Evolutionary conservation across 2,113 vertebrate genomes (phyloP).

Genomic region (Oreochromis niloticus): DNA sequence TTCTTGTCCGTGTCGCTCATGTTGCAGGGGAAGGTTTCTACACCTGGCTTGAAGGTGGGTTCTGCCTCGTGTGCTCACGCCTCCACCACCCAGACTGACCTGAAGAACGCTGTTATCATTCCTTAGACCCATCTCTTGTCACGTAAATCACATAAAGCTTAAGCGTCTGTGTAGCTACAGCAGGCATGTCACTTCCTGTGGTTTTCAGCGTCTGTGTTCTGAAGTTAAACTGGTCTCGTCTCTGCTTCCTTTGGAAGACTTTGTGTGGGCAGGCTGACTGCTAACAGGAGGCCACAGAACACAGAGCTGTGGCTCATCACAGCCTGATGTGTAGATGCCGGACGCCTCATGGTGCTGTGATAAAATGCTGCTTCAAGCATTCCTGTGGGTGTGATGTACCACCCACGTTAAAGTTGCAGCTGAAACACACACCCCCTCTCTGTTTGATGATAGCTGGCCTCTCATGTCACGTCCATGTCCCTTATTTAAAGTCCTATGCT

Average conservation of each 20-base stretch:
- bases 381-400: neutral
- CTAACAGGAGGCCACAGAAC: neutral
- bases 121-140: neutral
- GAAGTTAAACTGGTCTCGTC: neutral
- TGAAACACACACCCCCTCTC: neutral
- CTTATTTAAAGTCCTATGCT: neutral
- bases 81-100: neutral
- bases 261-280: neutral
- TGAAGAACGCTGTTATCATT: neutral
- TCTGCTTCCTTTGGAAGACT: neutral
- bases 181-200: neutral
- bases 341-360: neutral
- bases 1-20: neutral
- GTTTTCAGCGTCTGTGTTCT: neutral
- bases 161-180: neutral
- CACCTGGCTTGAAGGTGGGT: slow-evolving; percentile 93
- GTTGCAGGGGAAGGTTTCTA: slow-evolving; percentile 90
- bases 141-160: neutral
- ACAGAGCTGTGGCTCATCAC: neutral
- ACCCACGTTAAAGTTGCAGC: neutral
- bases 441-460: neutral
- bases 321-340: neutral
- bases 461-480: neutral
- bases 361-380: neutral
- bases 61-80: neutral